Percentiles rank a stretch among this genome's conserved stretches.
Conservation (phyloP, 2,113 vertebrate genomes). For the Corythaixoides concolor region DNA sequence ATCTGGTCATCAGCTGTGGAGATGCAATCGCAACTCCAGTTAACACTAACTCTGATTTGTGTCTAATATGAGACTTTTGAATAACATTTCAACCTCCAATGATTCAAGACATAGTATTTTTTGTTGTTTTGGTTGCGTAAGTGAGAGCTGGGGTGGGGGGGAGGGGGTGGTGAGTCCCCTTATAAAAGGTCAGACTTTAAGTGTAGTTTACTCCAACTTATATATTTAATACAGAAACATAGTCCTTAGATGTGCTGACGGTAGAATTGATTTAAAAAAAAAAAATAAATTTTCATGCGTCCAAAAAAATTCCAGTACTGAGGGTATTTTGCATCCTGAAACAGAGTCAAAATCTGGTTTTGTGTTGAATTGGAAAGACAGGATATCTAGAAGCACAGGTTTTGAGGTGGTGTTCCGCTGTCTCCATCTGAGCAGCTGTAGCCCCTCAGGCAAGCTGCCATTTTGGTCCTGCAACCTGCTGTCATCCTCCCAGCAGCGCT, state of each 20-base stretch:
- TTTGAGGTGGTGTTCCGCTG: not conserved
- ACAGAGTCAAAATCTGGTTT: not conserved
- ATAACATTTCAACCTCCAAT: not conserved
- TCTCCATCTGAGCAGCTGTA: not conserved
- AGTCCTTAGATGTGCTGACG: not conserved
- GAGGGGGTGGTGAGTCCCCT: not conserved
- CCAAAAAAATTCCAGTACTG: not conserved
- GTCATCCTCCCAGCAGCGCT: not conserved
- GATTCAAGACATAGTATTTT: not conserved
- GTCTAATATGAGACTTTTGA: not conserved
- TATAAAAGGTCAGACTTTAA: not conserved
- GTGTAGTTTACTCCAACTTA: not conserved
- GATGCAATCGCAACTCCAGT: not conserved
- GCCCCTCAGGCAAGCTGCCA: not conserved
- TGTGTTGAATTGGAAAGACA: not conserved
- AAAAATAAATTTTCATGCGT: not conserved
- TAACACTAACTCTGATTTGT: not conserved
- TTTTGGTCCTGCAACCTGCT: not conserved
- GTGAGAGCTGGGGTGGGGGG: not conserved
- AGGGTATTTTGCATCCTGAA: not conserved
- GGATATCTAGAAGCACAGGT: not conserved
- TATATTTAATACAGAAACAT: not conserved
- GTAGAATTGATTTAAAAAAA: not conserved
- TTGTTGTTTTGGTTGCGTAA: not conserved
- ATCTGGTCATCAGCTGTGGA: conserved; percentile 12